Evolutionary conservation across 2,888 invertebrate genomes (phyloP), one percentile per base, ranked within the genome.

Genomic region (Myathropa florea): DNA sequence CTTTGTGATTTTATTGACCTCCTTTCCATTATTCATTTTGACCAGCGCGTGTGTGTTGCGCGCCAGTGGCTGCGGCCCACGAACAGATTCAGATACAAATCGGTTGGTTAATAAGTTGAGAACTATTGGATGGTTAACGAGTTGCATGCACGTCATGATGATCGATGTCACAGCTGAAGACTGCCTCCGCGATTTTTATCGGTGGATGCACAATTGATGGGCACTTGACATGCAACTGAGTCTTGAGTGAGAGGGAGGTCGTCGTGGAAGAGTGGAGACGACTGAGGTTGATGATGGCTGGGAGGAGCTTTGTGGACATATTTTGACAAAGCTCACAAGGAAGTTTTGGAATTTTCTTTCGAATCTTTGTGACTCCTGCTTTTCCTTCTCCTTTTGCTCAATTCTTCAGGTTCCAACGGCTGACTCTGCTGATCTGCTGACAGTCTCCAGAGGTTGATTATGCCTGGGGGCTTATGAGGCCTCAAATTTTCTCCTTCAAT

Each of bases 1-100:
- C 57, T 67, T 80, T 71, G 84, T 80, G 71, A 53, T 81, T 76
- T 65, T 70, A 82, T 65, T 85, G 85, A 85, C 85, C 82, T 85
- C 85, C 81, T 85, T 85, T 85, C n/a, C 85, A 55, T 82, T 85
- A 72, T 78, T 82, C 53, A 68, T 70, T 81, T 81, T 65, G 26
- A 18, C 24, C 24, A 26, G 57, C 24, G 23, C 57, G 24, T 24
- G 57, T 26, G 23, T 14, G 57, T 57, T 57, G 57, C 23, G 36
- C 30, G 75, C 53, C 63, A 67, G 57, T 18, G 14, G 18, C 23
- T 64, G 33, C 30, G 36, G 36, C 60, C 10, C 9, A 68, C 21
- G 33, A 67, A 28, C 21, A 53, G 23, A 72, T 67, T 67, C 9
- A 77, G 76, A 81, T 81, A 81, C 81, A 80, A 72, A 85, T 85